Conservation (phyloP, 2,888 invertebrate genomes). For the Cephalotes varians region DNA sequence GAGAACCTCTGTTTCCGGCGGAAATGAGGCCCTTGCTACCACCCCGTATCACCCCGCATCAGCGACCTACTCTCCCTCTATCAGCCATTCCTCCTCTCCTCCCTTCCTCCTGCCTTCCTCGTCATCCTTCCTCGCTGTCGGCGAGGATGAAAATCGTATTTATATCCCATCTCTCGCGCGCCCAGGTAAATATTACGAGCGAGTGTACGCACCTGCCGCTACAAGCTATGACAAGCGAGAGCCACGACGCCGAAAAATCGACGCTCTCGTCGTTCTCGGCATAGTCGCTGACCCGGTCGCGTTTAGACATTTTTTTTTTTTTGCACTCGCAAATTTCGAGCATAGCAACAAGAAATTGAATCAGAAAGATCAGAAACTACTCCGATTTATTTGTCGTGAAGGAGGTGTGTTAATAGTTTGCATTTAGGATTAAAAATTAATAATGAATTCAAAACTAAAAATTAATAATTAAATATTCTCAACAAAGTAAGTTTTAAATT, state of each 20-base stretch:
- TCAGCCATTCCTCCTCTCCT: constrained; percentile 55
- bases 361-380: not conserved
- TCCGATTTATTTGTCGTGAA: not conserved
- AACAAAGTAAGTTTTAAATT: constrained; percentile 1
- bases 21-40: constrained; percentile 83
- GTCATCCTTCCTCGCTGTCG: constrained; percentile 66
- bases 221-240: constrained; percentile 44
- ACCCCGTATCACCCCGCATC: constrained; percentile 65
- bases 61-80: constrained; percentile 60
- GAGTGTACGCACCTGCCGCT: constrained; percentile 50
- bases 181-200: constrained; percentile 77
- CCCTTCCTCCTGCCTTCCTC: constrained; percentile 44
- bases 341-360: not conserved
- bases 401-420: not conserved
- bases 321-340: not conserved
- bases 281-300: not conserved
- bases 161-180: constrained; percentile 82
- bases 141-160: constrained; percentile 81
- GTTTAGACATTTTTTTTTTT: constrained; percentile 29
- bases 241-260: constrained; percentile 46
- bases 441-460: not conserved
- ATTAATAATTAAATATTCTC: constrained; percentile 28
- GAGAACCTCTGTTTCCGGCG: constrained; percentile 83
- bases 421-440: not conserved
- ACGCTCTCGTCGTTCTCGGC: constrained; percentile 1